These are phyloP conservation scores for Drosophila murphyi DNA, from an alignment of 1,140 invertebrate genomes.

Conservation along the genomic window DNA sequence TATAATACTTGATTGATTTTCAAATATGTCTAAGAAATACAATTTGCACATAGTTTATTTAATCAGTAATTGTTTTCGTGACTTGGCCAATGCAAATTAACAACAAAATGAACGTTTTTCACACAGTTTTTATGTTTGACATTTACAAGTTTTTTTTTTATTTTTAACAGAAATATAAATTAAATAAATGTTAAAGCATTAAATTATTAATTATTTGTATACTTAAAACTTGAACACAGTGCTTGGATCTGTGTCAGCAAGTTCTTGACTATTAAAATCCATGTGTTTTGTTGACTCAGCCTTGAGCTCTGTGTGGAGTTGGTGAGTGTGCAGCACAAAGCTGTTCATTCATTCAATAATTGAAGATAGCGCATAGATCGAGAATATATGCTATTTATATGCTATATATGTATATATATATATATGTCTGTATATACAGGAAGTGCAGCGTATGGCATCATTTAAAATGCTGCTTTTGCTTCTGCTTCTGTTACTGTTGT, in stretches of 20 bases:
- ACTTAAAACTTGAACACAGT: neutral
- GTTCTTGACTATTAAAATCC: conserved; percentile 25
- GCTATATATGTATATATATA: conserved; percentile 2
- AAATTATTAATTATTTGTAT: no score
- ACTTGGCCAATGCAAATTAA: neutral
- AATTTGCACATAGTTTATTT: neutral
- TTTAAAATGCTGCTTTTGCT: conserved; percentile 38
- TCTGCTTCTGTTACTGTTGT: conserved; percentile 32
- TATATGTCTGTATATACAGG: conserved; percentile 45
- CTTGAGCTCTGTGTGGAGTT: conserved; percentile 13
- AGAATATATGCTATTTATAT: conserved; percentile 19
- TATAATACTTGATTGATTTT: neutral
- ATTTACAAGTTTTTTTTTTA: neutral
- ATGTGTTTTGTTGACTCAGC: conserved; percentile 17
- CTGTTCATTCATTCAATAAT: conserved; percentile 48
- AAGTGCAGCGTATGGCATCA: conserved; percentile 70
- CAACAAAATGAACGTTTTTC: neutral
- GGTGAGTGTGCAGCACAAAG: conserved; percentile 36
- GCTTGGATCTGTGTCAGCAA: conserved; percentile 22
- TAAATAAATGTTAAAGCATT: no score
- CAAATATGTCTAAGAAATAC: neutral
- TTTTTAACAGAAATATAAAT: neutral
- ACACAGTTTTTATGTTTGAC: neutral
- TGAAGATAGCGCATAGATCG: conserved; percentile 32
- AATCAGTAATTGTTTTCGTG: conserved; percentile 2